Percentiles rank a stretch among this genome's conserved stretches.
Conservation (phyloP, 2,797 vertebrate genomes). For the Poeciliopsis gracilis region DNA sequence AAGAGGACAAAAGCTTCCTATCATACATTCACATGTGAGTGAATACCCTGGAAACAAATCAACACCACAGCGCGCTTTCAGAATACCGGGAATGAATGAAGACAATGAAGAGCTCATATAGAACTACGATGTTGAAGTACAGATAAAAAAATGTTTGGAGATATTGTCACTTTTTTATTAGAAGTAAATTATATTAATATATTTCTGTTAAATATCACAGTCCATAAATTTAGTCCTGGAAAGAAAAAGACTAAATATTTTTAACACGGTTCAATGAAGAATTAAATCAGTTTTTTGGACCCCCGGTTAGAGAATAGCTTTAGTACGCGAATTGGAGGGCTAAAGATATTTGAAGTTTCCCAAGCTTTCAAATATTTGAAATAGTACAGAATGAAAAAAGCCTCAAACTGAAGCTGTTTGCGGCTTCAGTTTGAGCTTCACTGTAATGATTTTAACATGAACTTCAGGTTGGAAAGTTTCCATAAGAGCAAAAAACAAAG, state of each 20-base stretch:
- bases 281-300: neutral
- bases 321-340: neutral
- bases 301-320: neutral
- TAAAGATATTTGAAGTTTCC: no score
- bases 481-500: neutral
- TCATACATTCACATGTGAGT: constrained; percentile 12
- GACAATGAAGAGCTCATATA: neutral
- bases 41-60: constrained; percentile 6
- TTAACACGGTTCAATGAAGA: neutral
- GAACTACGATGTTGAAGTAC: neutral
- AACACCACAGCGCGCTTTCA: neutral
- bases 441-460: neutral
- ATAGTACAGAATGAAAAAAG: neutral
- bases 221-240: neutral
- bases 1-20: constrained; percentile 60
- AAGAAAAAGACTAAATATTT: neutral
- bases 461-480: neutral
- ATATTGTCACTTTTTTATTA: neutral
- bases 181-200: neutral
- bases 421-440: no score
- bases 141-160: neutral
- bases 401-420: no score
- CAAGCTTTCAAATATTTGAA: no score
- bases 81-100: constrained; percentile 5
- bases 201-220: neutral